Base-by-base conservation (phyloP, 2,113 vertebrate genomes). In the Saccopteryx bilineata region DNA sequence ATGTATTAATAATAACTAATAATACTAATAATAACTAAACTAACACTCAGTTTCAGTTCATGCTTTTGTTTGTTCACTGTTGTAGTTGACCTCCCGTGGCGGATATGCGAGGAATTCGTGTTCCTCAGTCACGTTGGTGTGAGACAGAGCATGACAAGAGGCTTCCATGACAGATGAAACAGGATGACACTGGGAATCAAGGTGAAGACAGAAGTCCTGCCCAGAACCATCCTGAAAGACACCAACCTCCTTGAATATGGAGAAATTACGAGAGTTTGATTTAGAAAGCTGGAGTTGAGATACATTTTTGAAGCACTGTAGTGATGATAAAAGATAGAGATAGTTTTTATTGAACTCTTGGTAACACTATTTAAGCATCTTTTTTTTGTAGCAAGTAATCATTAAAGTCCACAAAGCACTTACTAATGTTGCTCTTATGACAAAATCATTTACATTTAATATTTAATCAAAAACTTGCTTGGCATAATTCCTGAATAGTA, bases 401-500 rank as follows among this genome's bases (percentile, higher is more conserved):
- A 72, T 9, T 17, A 23, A 71, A 71, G 48, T 71, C 75, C 48
- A 33, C 84, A 28, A n/a, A 91, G 33, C 54, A 79, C 31, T 88
- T 88, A 68, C 24, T 19, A 17, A 86, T 48, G 33, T 13, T 86
- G 9, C 12, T 91, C 24, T 89, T 94, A 88, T 46, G 79, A 74
- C 21, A 85, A 83, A 92, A 83, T 91, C 24, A 85, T 75, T 95
- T 50, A 74, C 31, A 82, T 54, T 91, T 90, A 96, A 94, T 92
- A 96, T 86, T 91, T 96, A 78, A 96, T 96, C 19, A 60, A 85
- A 92, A 86, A 39, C 14, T 94, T 79, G 18, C 13, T 95, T 96
- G 80, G 52, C 83, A 26, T 58, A 83, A 89, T 91, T 89, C 58
- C 68, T 91, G 52, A 93, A 94, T 4, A 28, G 33, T 90, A 83